Evolutionary conservation across 2,797 vertebrate genomes (phyloP), one percentile per base, ranked within the genome.

Genomic region (Phoeniculus purpureus): DNA sequence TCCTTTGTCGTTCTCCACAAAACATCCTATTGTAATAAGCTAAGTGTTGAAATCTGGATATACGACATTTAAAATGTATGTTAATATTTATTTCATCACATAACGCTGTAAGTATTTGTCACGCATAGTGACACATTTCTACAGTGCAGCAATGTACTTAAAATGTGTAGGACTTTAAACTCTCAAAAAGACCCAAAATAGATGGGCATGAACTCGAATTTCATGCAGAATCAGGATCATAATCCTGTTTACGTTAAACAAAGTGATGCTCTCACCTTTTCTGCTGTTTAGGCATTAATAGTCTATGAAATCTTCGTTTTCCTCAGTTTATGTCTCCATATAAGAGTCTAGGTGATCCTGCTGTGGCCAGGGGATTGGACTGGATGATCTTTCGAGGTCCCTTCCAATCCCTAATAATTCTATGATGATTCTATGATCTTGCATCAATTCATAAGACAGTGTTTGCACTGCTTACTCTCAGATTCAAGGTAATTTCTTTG

Each of bases 401-500:
- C 37, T 37, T 37, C 37, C 9, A 37, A 8, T 37, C 37, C 37
- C 37, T 37, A 37, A 37, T 9, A 12, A 37, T 37, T 37, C 37
- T 37, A 9, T 37, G 37, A 37, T 37, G 37, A 8, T 37, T 37
- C 37, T 37, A 12, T 37, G 37, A 20, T 43, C 23, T 73, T 50
- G 22, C 55, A 43, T 73, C 60, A 81, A 10, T 86, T 83, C 37
- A 13, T 62, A 64, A 60, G n/a, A 22, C 51, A 29, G 9, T 89
- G 40, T 70, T 93, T 66, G n/a, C 9, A 8, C 15, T 85, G 43
- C 67, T 81, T 84, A 43, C 12, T 75, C 74, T 81, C 79, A 88
- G 77, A 86, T 93, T 90, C 40, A 75, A 32, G 23, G 74, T 81
- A 70, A 82, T 85, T 92, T 94, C 54, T 81, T 65, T 92, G 61